Conservation (phyloP, 2,113 vertebrate genomes). For the Azemiops feae region DNA sequence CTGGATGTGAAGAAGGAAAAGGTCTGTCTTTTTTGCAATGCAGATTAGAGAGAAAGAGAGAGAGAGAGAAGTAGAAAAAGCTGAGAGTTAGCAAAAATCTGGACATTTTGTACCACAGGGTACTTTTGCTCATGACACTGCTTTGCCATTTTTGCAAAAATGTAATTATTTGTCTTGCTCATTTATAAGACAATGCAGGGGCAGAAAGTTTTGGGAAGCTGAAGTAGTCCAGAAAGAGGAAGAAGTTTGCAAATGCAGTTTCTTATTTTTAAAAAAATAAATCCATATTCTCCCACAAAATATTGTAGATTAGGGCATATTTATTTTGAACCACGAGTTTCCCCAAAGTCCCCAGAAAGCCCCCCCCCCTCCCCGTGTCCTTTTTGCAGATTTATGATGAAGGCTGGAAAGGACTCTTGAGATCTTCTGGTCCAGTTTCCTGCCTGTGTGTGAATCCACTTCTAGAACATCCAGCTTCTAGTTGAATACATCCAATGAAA, state of each 20-base stretch:
- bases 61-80: background rate
- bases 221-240: background rate
- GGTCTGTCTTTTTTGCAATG: background rate
- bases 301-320: background rate
- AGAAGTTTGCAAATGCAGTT: background rate
- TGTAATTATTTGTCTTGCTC: background rate
- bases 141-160: background rate
- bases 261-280: background rate
- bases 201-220: background rate
- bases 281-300: background rate
- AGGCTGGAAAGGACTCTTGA: background rate
- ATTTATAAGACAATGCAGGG: background rate
- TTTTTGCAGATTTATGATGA: background rate
- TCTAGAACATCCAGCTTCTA: background rate
- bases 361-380: background rate
- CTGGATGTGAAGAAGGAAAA: background rate
- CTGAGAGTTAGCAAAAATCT: background rate
- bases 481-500: background rate
- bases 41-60: background rate
- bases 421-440: background rate
- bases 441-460: background rate
- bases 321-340: background rate
- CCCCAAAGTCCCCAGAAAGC: background rate
- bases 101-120: background rate
- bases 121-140: background rate